A percentile compares a stretch with the other conserved stretches of the same genome.
These are phyloP conservation scores for Drosophila pallidifrons DNA, from an alignment of 1,140 invertebrate species.

Conservation along the genomic window DNA sequence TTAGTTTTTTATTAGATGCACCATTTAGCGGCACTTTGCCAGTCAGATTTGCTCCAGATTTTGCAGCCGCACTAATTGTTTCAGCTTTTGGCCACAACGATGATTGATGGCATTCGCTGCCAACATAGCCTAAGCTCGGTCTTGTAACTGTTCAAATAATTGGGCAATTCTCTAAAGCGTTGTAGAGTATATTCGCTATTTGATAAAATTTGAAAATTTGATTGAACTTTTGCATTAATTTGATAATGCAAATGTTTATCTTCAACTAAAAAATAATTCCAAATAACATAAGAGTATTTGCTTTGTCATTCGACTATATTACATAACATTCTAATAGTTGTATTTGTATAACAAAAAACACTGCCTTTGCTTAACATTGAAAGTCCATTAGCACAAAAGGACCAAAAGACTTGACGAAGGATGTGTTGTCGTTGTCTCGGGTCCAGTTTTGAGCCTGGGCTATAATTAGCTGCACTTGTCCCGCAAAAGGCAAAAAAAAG, in stretches of 20 bases:
- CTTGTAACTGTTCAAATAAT: slow-evolving; percentile 7
- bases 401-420: slow-evolving; percentile 47
- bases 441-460: slow-evolving; percentile 36
- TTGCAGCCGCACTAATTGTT: slow-evolving; percentile 64
- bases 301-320: background rate
- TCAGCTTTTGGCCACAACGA: slow-evolving; percentile 45
- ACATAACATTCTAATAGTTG: background rate
- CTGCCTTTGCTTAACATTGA: slow-evolving; percentile 59
- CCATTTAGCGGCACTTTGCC: slow-evolving; percentile 69
- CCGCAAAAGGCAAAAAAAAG: slow-evolving; percentile 28
- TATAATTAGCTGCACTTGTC: slow-evolving; percentile 77
- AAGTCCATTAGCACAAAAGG: slow-evolving; percentile 68
- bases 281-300: background rate
- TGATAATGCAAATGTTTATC: background rate
- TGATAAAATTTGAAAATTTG: background rate
- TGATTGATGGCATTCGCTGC: slow-evolving; percentile 63
- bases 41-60: slow-evolving; percentile 57
- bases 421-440: background rate
- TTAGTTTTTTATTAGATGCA: slow-evolving; percentile 80
- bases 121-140: background rate
- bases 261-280: no score
- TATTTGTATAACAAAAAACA: slow-evolving; percentile 10
- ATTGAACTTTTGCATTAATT: no score
- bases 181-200: background rate
- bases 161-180: background rate